Evolutionary conservation across 23 tunicate genomes (phyloP), one percentile per base, ranked within the genome.

Genomic region (Ascidia mentula): DNA sequence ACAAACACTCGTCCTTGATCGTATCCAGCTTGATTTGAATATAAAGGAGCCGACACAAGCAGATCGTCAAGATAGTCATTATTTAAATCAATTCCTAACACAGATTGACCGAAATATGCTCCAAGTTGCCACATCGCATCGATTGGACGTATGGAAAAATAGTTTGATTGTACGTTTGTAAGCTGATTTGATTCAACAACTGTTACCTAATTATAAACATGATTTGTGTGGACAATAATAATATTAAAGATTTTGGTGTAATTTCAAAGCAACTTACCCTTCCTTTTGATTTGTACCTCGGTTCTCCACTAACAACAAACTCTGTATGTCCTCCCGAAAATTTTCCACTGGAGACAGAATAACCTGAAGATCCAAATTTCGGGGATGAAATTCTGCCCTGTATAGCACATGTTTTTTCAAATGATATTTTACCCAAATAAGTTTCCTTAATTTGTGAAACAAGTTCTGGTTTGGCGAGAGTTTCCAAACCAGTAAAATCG

Each of bases 201-300:
- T 53, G 24, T 5, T 20, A 53, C 65, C 65, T 53, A 53, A 53
- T 53, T 53, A 53, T 53, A 5, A 53, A 53, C 24, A 53, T 20
- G 7, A 20, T 20, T 3, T 9, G 22, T 9, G 13, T 9, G 1
- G 53, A 15, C 53, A 26, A 53, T 53, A 6, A 53, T 20, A 53
- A 53, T 20, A 53, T 26, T 9, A 1, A 53, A 53, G 24, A 53
- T 5, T 42, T 42, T 9, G 53, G 15, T 9, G 53, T 9, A 42
- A 42, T 9, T 42, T 9, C 12, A 42, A 42, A 42, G 15, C 15
- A 20, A 3, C 65, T 24, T 40, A 81, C 85, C 36, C 40, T 18
- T 36, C 88, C 88, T 32, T 80, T 81, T 0, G 82, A 84, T 4
- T 77, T 42, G 40, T 84, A 84, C 18, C 88, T 73, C 61, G 88